These are phyloP conservation scores for Fragum fragum DNA, from an alignment of 2,888 invertebrate genomes.

Conservation along the genomic window DNA sequence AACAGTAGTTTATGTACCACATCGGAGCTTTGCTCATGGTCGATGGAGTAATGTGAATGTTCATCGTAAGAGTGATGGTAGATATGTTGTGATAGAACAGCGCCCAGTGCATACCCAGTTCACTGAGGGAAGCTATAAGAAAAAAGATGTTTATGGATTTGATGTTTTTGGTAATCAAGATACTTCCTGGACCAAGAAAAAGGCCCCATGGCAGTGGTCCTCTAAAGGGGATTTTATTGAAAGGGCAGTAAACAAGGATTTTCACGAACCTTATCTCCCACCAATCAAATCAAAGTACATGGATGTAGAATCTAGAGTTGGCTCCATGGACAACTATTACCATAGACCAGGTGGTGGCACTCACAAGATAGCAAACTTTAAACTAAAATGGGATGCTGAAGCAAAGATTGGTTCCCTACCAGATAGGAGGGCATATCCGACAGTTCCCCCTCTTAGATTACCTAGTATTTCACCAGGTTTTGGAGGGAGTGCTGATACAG, in stretches of 20 bases:
- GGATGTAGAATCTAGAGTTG: slow-evolving; percentile 61
- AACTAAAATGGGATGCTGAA: slow-evolving; percentile 73
- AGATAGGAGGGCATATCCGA: slow-evolving; percentile 23
- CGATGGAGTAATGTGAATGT: slow-evolving; percentile 73
- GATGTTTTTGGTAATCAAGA: slow-evolving; percentile 53
- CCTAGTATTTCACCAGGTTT: slow-evolving; percentile 70
- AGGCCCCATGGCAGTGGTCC: slow-evolving; percentile 72
- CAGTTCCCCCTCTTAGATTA: slow-evolving; percentile 40
- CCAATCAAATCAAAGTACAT: slow-evolving; percentile 63
- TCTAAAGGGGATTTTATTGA: slow-evolving; percentile 68
- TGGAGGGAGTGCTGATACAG: slow-evolving; percentile 71
- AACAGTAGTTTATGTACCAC: slow-evolving; percentile 72
- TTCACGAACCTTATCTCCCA: slow-evolving; percentile 70
- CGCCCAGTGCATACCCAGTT: slow-evolving; percentile 73
- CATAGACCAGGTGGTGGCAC: slow-evolving; percentile 68
- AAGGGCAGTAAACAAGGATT: slow-evolving; percentile 63
- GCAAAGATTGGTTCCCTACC: slow-evolving; percentile 73
- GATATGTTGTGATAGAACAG: slow-evolving; percentile 78
- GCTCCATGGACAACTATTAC: slow-evolving; percentile 65
- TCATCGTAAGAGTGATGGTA: slow-evolving; percentile 73
- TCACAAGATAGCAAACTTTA: slow-evolving; percentile 71
- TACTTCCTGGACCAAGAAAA: slow-evolving; percentile 61
- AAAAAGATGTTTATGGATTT: slow-evolving; percentile 31
- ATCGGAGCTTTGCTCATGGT: slow-evolving; percentile 64
- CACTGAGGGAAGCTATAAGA: slow-evolving; percentile 37